Percentiles rank a stretch among this genome's conserved stretches.
phyloP scores from a whole-genome alignment of 2,113 vertebrate genomes.

The Boulengeromyrus knoepffleri region DNA sequence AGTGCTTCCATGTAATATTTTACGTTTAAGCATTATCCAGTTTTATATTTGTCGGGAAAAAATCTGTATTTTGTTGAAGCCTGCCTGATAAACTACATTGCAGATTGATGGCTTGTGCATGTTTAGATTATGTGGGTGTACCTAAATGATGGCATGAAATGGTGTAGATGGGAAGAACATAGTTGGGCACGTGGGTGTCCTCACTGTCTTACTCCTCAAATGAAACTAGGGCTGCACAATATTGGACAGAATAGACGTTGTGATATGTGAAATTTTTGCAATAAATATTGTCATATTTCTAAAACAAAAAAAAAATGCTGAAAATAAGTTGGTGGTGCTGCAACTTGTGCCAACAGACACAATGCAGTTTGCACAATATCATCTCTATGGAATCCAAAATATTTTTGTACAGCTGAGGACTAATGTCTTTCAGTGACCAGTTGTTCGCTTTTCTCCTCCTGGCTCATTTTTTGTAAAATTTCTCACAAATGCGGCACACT shows the following conservation, averaged over 20 bases:
- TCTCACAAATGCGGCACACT: neutral
- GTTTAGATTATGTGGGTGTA: neutral
- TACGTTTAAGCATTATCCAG: neutral
- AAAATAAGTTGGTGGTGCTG: neutral
- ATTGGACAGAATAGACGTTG: neutral
- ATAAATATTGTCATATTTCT: neutral
- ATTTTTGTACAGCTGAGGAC: neutral
- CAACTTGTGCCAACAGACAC: neutral
- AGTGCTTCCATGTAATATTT: neutral
- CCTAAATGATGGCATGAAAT: neutral
- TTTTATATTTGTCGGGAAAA: neutral
- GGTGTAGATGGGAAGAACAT: neutral
- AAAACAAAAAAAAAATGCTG: neutral
- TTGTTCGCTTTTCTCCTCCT: neutral
- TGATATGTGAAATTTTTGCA: neutral
- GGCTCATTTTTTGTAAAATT: neutral
- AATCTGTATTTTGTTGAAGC: neutral
- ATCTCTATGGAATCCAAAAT: neutral
- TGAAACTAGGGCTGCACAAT: neutral
- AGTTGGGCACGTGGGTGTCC: neutral
- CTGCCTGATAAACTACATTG: neutral
- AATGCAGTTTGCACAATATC: neutral
- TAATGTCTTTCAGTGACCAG: neutral
- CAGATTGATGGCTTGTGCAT: neutral
- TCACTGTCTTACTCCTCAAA: neutral